phyloP scores from a whole-genome alignment of 2,797 vertebrate species.

The Arctocebus calabarensis region DNA sequence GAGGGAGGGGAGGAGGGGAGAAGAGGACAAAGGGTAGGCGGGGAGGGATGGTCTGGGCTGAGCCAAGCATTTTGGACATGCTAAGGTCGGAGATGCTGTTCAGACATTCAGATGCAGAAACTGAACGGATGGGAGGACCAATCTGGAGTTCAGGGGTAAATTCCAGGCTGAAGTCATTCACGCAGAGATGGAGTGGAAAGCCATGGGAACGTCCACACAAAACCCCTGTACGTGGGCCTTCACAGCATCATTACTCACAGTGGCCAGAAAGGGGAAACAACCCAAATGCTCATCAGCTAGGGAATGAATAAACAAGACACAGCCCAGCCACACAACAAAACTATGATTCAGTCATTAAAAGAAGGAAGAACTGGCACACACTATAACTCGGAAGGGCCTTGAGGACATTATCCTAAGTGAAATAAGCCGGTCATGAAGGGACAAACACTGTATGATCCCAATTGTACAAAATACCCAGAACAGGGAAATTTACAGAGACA shows the following conservation, averaged over 20 bases:
- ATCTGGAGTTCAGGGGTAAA: background rate
- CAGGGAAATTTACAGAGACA: background rate
- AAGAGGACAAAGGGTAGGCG: no score
- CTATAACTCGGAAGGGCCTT: accelerated
- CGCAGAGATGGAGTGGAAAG: background rate
- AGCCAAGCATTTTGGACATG: background rate
- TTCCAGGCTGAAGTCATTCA: accelerated
- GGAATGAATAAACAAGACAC: accelerated
- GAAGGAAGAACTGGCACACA: background rate
- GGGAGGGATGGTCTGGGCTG: background rate
- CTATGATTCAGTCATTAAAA: background rate
- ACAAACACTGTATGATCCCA: accelerated
- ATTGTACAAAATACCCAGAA: background rate
- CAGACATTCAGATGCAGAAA: background rate
- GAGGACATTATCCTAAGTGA: background rate
- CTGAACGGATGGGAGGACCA: background rate
- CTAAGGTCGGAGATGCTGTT: background rate
- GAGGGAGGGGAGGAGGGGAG: background rate
- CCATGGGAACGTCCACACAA: background rate
- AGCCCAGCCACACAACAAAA: background rate
- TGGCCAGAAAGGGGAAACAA: background rate
- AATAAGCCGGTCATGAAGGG: background rate
- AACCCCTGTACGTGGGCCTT: accelerated
- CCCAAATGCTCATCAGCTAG: background rate
- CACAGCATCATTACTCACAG: accelerated